A percentile compares a stretch with the other conserved stretches of the same genome.
phyloP scores from a whole-genome alignment of 2,113 vertebrate genomes.

The Bufo gargarizans region DNA sequence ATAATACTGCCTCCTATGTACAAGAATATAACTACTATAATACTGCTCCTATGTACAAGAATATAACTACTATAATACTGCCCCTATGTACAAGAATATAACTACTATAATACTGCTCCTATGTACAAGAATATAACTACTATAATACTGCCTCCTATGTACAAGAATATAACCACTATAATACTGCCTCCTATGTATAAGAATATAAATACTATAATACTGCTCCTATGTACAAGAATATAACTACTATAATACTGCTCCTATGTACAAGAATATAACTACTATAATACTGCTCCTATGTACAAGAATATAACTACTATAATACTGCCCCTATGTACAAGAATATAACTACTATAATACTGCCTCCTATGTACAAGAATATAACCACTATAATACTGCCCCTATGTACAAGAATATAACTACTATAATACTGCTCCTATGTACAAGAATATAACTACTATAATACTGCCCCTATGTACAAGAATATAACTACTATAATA shows the following conservation, averaged over 20 bases:
- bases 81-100: background rate
- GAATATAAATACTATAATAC: slow-evolving; percentile 10
- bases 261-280: background rate
- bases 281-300: background rate
- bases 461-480: background rate
- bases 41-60: background rate
- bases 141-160: slow-evolving; percentile 1
- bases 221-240: slow-evolving; percentile 1
- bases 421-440: background rate
- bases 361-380: background rate
- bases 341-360: slow-evolving; percentile 7
- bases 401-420: slow-evolving; percentile 4
- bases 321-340: background rate
- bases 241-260: slow-evolving; percentile 4
- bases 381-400: background rate
- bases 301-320: slow-evolving; percentile 7
- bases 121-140: slow-evolving; percentile 6
- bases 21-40: slow-evolving; percentile 13
- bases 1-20: background rate
- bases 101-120: slow-evolving; percentile 7
- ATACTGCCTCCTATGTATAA: background rate
- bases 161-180: slow-evolving; percentile 6
- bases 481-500: slow-evolving; percentile 3
- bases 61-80: slow-evolving; percentile 9
- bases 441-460: background rate